Percentiles rank a stretch among this genome's conserved stretches.
Conservation (phyloP, 2,797 vertebrate species). For the Ctenosaura bakeri region DNA sequence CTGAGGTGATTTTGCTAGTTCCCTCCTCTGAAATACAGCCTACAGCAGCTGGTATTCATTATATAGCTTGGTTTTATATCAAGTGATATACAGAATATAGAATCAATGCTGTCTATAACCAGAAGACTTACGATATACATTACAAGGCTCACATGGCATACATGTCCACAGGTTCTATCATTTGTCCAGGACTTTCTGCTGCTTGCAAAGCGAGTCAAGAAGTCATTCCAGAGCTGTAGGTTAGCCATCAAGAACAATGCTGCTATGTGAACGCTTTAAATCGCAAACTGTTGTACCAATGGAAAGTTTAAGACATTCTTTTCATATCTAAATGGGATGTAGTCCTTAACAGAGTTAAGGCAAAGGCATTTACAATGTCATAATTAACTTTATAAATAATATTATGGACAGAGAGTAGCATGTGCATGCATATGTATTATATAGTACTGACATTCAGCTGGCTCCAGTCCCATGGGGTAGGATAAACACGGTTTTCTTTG, state of each 20-base stretch:
- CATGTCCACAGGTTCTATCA: not conserved
- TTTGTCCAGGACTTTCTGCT: not conserved
- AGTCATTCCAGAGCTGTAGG: not conserved
- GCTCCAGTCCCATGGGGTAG: not conserved
- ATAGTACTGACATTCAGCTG: not conserved
- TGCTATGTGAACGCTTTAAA: not conserved
- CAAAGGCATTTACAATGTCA: not conserved
- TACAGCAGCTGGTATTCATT: no score
- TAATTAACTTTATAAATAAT: not conserved
- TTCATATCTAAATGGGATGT: not conserved
- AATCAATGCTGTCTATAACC: not conserved
- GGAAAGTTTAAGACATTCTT: not conserved
- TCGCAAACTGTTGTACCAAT: not conserved
- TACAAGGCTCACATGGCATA: not conserved
- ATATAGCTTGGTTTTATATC: not conserved
- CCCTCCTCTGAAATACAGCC: no score
- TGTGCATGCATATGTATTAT: not conserved
- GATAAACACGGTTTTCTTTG: not conserved
- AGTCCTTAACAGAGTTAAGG: not conserved
- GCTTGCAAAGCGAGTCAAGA: not conserved
- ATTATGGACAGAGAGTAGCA: not conserved
- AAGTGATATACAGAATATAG: slow-evolving; percentile 3
- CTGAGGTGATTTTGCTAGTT: no score
- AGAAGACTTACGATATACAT: not conserved
- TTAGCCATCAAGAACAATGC: not conserved